phyloP scores from a whole-genome alignment of 2,888 invertebrate genomes.

The Spodoptera littoralis region DNA sequence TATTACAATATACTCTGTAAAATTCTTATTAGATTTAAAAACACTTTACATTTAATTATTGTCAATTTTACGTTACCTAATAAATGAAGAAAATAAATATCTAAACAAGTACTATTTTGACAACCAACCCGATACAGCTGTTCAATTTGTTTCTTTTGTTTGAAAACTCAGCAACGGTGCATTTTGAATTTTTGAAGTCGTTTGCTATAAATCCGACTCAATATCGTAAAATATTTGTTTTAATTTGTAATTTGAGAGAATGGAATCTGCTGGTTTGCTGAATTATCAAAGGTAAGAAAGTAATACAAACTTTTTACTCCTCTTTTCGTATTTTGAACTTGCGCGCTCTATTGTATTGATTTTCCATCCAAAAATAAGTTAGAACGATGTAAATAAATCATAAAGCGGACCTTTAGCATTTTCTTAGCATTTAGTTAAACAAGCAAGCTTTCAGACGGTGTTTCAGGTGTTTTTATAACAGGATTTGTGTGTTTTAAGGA shows the following conservation, averaged over 20 bases:
- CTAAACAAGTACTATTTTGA: constrained; percentile 26
- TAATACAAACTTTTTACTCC: constrained; percentile 38
- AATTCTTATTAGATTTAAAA: no score
- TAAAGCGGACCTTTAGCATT: constrained; percentile 73
- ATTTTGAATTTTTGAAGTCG: constrained; percentile 45
- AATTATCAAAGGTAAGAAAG: constrained; percentile 70
- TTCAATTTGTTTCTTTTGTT: constrained; percentile 58
- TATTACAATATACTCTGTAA: no score
- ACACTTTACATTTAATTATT: neutral
- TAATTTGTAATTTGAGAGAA: constrained; percentile 41
- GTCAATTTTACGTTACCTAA: neutral
- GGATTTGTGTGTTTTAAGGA: constrained; percentile 63
- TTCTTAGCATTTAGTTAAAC: constrained; percentile 63
- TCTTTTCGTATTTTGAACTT: constrained; percentile 76
- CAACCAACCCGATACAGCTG: constrained; percentile 58
- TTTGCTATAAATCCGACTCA: constrained; percentile 17
- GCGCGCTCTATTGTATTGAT: constrained; percentile 87
- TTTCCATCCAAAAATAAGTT: constrained; percentile 85
- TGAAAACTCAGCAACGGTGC: constrained; percentile 62
- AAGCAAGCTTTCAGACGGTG: constrained; percentile 30
- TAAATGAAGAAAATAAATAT: constrained; percentile 6
- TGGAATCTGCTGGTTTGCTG: constrained; percentile 67
- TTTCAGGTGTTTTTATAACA: constrained; percentile 42
- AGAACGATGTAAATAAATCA: constrained; percentile 88
- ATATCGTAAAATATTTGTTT: constrained; percentile 10